Evolutionary conservation across 1,140 invertebrate species (phyloP).

Genomic region (Philotrypesis tridentata): DNA sequence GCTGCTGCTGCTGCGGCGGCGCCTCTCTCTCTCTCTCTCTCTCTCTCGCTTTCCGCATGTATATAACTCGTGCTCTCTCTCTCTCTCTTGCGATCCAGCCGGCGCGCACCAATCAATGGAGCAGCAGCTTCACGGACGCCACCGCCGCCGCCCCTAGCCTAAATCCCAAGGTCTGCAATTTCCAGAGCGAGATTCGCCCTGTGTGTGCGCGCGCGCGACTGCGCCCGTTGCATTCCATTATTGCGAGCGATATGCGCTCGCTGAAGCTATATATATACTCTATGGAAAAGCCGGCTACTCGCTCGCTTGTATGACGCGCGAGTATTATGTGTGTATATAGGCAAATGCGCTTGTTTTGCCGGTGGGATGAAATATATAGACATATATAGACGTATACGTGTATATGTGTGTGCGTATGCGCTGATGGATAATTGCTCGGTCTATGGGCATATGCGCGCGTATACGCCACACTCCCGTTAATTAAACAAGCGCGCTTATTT

Average conservation of each 20-base stretch:
- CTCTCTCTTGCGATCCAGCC: neutral
- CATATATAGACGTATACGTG: too few species aligned
- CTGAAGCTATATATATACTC: too few species aligned
- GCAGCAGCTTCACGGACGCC: neutral
- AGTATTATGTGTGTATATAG: neutral
- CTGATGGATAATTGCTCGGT: too few species aligned
- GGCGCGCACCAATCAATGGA: conserved; percentile 18
- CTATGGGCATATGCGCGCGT: too few species aligned
- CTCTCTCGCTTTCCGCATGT: neutral
- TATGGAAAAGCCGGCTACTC: neutral
- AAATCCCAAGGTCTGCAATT: too few species aligned
- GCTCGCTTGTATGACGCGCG: neutral
- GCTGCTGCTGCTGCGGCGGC: neutral
- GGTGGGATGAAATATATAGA: too few species aligned
- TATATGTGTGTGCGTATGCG: too few species aligned
- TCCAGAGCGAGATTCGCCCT: too few species aligned
- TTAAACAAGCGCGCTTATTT: too few species aligned
- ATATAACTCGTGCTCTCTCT: too few species aligned
- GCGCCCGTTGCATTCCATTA: neutral
- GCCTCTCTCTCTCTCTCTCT: neutral
- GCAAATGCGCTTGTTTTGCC: neutral
- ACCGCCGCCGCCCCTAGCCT: neutral
- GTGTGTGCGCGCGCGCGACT: too few species aligned
- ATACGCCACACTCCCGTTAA: too few species aligned
- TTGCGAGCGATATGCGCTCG: neutral